Evolutionary conservation across 2,888 invertebrate species (phyloP), one percentile per base, ranked within the genome.

Genomic region (Sarcophaga subvicina): DNA sequence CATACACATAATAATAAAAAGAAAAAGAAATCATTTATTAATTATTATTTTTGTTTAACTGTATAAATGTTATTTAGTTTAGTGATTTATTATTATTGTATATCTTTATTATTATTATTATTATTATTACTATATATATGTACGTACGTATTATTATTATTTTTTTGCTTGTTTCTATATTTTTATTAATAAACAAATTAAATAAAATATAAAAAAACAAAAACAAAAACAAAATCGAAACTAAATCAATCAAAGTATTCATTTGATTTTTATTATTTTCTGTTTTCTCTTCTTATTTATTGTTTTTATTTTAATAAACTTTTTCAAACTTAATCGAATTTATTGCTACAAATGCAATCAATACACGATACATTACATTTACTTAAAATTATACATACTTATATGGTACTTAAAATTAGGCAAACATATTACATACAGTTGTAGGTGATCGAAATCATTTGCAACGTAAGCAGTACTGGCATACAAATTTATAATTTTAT

Each of bases 81-180:
- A 88, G 83, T 86, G 73, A 84, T 85, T 77, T 85, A 84, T 82
- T 82, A 85, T 88, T 83, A 88, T 88, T 88, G 84, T 88, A 87
- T 85, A 85, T 83, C 79, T 60, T 83, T 88, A 87, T 87, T 88
- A 86, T 88, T 88, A 89, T 87, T 14, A 89, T 87, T 14, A 86
- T 86, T 88, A 87, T 89, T 83, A 89, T 88, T 37, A 37, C 37
- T 37, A 37, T 37, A 59, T 62, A 62, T 20, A 75, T 81, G 20
- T 71, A 72, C 89, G 37, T 37, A 37, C 37, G 37, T 83, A 64
- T 81, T 90, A 91, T 91, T 91, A 90, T 90, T 89, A 90, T 90
- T 75, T 86, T 86, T 88, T 85, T 86, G 76, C 83, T 86, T 86
- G 86, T 86, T 86, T 86, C 83, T 80, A 83, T 87, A 87, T 87